A percentile compares a stretch with the other conserved stretches of the same genome.
Conservation (phyloP, 2,113 vertebrate species). For the Fregetta grallaria region DNA sequence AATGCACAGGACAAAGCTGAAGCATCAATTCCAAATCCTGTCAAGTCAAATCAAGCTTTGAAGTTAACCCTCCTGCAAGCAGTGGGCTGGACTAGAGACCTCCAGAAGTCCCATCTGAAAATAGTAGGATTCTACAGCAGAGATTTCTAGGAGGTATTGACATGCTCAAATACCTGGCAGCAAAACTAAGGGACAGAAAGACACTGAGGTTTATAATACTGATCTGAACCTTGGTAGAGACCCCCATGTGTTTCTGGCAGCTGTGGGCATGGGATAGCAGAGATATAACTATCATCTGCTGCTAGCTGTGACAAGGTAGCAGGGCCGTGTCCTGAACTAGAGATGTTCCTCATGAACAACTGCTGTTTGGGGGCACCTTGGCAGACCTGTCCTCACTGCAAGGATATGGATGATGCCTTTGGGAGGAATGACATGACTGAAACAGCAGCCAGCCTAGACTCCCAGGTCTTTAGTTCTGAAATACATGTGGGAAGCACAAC, state of each 20-base stretch:
- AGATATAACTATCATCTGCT: not conserved
- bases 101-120: not conserved
- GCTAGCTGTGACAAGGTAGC: not conserved
- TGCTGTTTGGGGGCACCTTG: rapidly evolving
- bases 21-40: not conserved
- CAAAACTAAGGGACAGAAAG: not conserved
- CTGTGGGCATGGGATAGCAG: not conserved
- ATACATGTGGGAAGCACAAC: not conserved
- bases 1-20: not conserved
- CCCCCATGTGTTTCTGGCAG: not conserved
- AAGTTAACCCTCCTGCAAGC: not conserved
- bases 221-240: not conserved
- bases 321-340: not conserved
- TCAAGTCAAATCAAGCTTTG: not conserved
- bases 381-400: not conserved
- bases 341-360: rapidly evolving
- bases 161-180: not conserved
- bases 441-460: not conserved
- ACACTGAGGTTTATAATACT: not conserved
- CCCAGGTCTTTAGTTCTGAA: not conserved
- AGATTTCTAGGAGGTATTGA: not conserved
- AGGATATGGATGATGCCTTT: not conserved
- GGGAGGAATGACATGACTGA: not conserved
- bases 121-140: not conserved
- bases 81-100: not conserved